Conservation (phyloP, 1,140 invertebrate genomes). For the Panagrolaimus sp. region DNA sequence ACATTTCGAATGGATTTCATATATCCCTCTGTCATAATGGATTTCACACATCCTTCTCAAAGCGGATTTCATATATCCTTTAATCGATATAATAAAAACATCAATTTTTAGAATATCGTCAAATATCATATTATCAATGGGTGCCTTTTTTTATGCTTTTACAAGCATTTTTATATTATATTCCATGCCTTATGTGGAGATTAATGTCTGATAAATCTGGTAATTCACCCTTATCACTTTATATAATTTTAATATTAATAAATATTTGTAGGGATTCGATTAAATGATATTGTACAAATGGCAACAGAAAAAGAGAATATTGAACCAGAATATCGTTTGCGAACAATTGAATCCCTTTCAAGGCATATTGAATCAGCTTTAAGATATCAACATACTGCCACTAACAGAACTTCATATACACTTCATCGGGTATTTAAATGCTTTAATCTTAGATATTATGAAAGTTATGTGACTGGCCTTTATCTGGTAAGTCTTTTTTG, state of each 20-base stretch:
- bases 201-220: slow-evolving; percentile 59
- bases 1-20: background rate
- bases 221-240: slow-evolving; percentile 19
- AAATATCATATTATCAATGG: slow-evolving; percentile 65
- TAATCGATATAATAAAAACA: too few relatives aligned
- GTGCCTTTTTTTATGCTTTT: slow-evolving; percentile 62
- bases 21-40: too few relatives aligned
- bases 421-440: slow-evolving; percentile 59
- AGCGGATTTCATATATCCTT: too few relatives aligned
- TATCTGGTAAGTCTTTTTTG: slow-evolving; percentile 47
- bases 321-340: slow-evolving; percentile 56
- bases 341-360: slow-evolving; percentile 57
- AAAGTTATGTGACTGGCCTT: slow-evolving; percentile 58
- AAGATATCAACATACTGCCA: slow-evolving; percentile 58
- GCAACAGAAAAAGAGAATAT: slow-evolving; percentile 60
- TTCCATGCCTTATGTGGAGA: slow-evolving; percentile 58
- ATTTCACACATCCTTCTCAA: too few relatives aligned
- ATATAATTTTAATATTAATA: slow-evolving; percentile 3
- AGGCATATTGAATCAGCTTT: slow-evolving; percentile 58
- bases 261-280: slow-evolving; percentile 50
- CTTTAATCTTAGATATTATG: slow-evolving; percentile 59
- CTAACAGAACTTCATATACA: slow-evolving; percentile 58
- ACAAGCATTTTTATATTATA: slow-evolving; percentile 58
- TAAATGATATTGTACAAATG: slow-evolving; percentile 60
- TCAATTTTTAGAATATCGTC: slow-evolving; percentile 51